Evolutionary conservation across 2,888 invertebrate species (phyloP), one percentile per base, ranked within the genome.

Genomic region (Lasioglossum oenotherae): DNA sequence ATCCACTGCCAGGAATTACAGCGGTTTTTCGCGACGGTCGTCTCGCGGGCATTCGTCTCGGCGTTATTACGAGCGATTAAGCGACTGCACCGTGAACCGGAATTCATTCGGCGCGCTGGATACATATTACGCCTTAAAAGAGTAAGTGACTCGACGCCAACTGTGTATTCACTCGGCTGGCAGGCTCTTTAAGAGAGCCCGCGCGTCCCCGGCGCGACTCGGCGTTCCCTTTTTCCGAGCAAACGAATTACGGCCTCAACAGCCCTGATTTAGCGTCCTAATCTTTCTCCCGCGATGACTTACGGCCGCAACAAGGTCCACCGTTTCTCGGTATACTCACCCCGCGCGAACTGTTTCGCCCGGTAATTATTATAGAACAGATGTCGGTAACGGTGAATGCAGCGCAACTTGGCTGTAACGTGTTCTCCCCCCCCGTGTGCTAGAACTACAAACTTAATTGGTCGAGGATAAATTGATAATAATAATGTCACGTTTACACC

Each of bases 41-140:
- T 80, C 86, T 79, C 90, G 73, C 72, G 77, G 78, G 82, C 91
- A 91, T 92, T 92, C 91, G 91, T 91, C 92, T 90, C 88, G 86
- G 86, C 87, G 88, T 90, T 91, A 92, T 92, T 92, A 92, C 91
- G 88, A 90, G 87, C 92, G 92, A 92, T 92, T 92, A 92, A 92
- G 89, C 91, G 89, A 87, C 87, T 82, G 67, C 74, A 87, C 84
- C 80, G 78, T 83, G 84, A 80, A 81, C 74, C 80, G 83, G 89
- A 87, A 89, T 89, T 89, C 87, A 90, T 91, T 91, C 87, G 87
- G 44, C 60, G 86, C 80, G 82, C 79, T 78, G 89, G 91, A 88
- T 91, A 91, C 88, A 86, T 91, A 90, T 88, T 88, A 86, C 85
- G 83, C 79, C 81, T 89, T 89, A 86, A 90, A 90, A 90, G 90